A percentile compares a stretch with the other conserved stretches of the same genome.
Conservation (phyloP, 2,113 vertebrate species). For the Glareola pratincola region DNA sequence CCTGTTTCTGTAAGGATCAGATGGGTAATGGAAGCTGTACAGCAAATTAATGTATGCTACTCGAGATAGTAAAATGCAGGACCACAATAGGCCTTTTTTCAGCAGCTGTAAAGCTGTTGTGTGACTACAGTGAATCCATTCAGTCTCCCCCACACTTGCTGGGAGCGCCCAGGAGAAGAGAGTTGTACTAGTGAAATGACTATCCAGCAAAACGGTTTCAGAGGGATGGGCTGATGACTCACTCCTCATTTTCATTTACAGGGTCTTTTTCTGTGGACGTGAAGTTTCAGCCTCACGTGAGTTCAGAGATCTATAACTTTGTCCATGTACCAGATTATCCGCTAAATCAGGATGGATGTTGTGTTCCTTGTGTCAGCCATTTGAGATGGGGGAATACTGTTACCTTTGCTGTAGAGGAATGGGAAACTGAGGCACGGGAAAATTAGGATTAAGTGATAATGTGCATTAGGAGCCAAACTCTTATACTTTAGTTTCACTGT, state of each 20-base stretch:
- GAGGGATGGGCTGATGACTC: background rate
- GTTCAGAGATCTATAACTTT: background rate
- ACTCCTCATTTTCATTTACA: background rate
- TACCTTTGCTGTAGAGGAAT: background rate
- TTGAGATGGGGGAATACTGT: background rate
- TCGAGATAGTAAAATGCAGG: background rate
- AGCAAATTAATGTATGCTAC: constrained; percentile 58
- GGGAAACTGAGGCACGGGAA: background rate
- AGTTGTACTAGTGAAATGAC: background rate
- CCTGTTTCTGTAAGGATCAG: constrained; percentile 37
- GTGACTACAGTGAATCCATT: constrained; percentile 27
- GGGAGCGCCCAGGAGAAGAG: constrained; percentile 8
- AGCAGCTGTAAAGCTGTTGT: constrained; percentile 15
- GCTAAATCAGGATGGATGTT: background rate
- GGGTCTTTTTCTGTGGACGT: background rate
- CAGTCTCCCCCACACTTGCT: constrained; percentile 25
- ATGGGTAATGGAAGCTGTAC: constrained; percentile 46
- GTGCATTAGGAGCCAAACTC: background rate
- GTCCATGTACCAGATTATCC: background rate
- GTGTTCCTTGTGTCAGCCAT: background rate
- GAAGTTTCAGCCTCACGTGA: background rate
- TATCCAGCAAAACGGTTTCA: background rate
- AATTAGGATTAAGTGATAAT: background rate
- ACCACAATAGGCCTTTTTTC: constrained; percentile 6
- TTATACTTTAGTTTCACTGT: background rate